Percentiles rank a stretch among this genome's conserved stretches.
These are phyloP conservation scores for Capromys pilorides DNA, from an alignment of 2,797 vertebrate species.

Conservation along the genomic window DNA sequence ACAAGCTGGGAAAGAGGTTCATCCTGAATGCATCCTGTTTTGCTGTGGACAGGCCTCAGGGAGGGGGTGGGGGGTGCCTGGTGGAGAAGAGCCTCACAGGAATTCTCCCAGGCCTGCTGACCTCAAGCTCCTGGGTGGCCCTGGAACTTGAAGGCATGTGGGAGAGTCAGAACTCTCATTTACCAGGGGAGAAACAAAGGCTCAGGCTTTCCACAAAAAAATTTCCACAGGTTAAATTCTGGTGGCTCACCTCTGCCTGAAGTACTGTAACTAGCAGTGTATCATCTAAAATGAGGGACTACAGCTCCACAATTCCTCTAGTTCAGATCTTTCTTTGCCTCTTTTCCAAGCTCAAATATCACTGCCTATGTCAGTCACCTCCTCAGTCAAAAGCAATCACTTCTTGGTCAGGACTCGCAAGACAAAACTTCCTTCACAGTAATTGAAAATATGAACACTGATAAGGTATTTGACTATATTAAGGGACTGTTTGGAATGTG, in stretches of 20 bases:
- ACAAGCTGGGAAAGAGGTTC: conserved; percentile 70
- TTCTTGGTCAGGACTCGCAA: background rate
- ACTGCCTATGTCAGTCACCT: conserved; percentile 33
- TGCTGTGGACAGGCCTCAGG: conserved; percentile 69
- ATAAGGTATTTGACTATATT: background rate
- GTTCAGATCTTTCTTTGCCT: background rate
- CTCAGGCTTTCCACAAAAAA: conserved; percentile 36
- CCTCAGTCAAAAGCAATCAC: conserved; percentile 33
- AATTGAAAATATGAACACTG: conserved; percentile 32
- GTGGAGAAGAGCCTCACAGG: conserved; percentile 48
- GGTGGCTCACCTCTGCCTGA: background rate
- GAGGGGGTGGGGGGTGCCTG: background rate
- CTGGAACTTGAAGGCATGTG: background rate
- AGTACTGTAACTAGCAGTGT: background rate
- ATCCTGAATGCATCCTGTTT: conserved; percentile 81
- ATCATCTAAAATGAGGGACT: conserved; percentile 39
- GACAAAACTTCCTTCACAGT: background rate
- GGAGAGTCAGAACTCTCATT: conserved; percentile 11
- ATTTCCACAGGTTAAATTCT: background rate
- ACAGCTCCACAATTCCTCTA: background rate
- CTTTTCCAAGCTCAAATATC: conserved; percentile 60
- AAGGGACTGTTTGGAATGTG: background rate
- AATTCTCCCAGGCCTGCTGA: conserved; percentile 60
- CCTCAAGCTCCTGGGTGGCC: conserved; percentile 59
- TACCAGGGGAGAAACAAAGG: conserved; percentile 29